Evolutionary conservation across 2,797 vertebrate genomes (phyloP).

Genomic region (Catharus ustulatus): DNA sequence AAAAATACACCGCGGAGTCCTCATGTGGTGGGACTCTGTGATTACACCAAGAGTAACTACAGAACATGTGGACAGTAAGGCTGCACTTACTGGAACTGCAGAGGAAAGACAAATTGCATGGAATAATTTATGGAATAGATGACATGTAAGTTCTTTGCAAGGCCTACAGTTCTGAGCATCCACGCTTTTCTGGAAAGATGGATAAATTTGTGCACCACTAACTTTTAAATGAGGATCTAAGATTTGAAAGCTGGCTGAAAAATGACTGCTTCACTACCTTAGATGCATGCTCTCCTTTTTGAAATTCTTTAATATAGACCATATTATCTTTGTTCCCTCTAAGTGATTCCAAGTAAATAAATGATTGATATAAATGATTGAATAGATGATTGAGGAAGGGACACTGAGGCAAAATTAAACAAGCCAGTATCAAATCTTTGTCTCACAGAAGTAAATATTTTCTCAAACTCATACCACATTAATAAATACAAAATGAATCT

Average conservation of each 20-base stretch:
- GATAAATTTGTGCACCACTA: background rate
- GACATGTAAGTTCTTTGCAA: background rate
- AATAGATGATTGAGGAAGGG: background rate
- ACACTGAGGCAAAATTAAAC: background rate
- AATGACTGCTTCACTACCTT: background rate
- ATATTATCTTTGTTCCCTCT: background rate
- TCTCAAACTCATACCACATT: background rate
- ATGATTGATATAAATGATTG: background rate
- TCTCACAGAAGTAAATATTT: background rate
- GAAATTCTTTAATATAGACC: background rate
- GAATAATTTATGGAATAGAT: background rate
- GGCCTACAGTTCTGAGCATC: background rate
- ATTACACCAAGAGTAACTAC: background rate
- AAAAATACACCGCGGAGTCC: background rate
- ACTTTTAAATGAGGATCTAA: background rate
- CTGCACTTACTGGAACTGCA: background rate
- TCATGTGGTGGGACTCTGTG: background rate
- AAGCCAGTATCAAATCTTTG: background rate
- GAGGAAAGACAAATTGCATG: background rate
- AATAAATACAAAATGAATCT: background rate
- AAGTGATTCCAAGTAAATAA: background rate
- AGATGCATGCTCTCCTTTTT: background rate
- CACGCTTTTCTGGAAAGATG: background rate
- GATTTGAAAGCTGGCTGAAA: background rate
- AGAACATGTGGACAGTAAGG: rapidly evolving